Base-by-base conservation (phyloP, 2,797 vertebrate species). In the Spondyliosoma cantharus region DNA sequence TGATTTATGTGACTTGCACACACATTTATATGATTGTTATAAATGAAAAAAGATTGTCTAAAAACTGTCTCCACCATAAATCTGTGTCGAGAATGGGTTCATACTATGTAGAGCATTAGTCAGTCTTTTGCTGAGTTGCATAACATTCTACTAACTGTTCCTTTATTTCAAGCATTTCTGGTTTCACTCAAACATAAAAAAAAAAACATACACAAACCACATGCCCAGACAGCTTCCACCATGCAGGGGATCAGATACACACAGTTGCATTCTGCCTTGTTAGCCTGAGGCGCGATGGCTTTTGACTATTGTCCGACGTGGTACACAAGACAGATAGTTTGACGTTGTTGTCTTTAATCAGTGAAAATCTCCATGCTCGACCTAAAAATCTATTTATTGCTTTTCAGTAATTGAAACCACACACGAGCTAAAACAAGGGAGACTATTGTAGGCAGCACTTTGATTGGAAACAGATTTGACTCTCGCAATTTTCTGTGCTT, bases 401-500 rank as follows among this genome's bases (percentile, higher is more conserved):
- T 65, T 48, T 54, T 2, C 7, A 32, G 56, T 66, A 74, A 85
- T 63, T 83, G 60, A 71, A 91, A 66, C 61, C 82, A 69, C 72
- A 59, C 42, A 48, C 45, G 17, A 24, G 17, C 49, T 72, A 16
- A 68, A 86, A 89, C 89, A 86, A 85, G 70, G 24, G 27, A 45
- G 73, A 64, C 81, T 80, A 71, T 73, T 88, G 81, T 84, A 50
- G 66, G 73, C 27, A 67, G 57, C 19, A 8, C 42, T 78, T 68
- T 84, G 52, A 90, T 83, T 86, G 58, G 72, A 82, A 86, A 78
- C 83, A 90, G 80, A 86, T 71, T 78, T 1, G 16, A 53, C 16
- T 4, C 17, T 45, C 16, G 14, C n/a, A 37, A 60, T 62, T 66
- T 74, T 82, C 48, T 80, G 72, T 46, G 6, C 49, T 76, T 72